Conservation (phyloP, 1,140 invertebrate genomes). For the Penaeus vannamei region DNA sequence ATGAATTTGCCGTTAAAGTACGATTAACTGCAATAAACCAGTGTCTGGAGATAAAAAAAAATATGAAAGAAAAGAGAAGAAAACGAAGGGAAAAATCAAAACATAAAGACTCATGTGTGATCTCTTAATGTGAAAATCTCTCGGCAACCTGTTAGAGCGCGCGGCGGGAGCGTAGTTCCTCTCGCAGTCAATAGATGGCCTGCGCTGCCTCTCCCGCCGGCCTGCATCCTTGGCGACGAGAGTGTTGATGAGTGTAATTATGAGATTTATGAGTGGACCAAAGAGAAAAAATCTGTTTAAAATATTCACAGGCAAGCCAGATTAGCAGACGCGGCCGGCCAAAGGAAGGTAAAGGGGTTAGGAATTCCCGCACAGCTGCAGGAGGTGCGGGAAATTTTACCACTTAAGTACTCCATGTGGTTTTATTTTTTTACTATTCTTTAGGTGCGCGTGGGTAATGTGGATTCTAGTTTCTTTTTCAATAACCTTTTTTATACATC, state of each 20-base stretch:
- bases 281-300: slow-evolving; percentile 63
- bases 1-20: too few relatives aligned
- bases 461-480: slow-evolving; percentile 53
- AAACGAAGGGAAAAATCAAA: background rate
- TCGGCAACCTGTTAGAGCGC: slow-evolving; percentile 51
- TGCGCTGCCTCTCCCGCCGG: slow-evolving; percentile 34
- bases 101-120: background rate
- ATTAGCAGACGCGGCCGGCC: slow-evolving; percentile 57
- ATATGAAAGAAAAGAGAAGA: background rate
- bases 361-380: slow-evolving; percentile 27
- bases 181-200: slow-evolving; percentile 55
- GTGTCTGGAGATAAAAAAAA: too few relatives aligned
- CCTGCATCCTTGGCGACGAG: slow-evolving; percentile 10
- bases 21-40: too few relatives aligned
- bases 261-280: slow-evolving; percentile 64
- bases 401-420: slow-evolving; percentile 38
- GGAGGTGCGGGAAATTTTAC: slow-evolving; percentile 39
- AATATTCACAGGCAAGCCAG: slow-evolving; percentile 63
- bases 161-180: slow-evolving; percentile 9
- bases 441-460: slow-evolving; percentile 12
- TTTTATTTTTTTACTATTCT: slow-evolving; percentile 1
- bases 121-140: background rate
- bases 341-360: slow-evolving; percentile 48
- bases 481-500: slow-evolving; percentile 5
- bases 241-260: slow-evolving; percentile 64